A percentile compares a stretch with the other conserved stretches of the same genome.
phyloP scores from a whole-genome alignment of 2,113 vertebrate species.

The Plestiodon gilberti region DNA sequence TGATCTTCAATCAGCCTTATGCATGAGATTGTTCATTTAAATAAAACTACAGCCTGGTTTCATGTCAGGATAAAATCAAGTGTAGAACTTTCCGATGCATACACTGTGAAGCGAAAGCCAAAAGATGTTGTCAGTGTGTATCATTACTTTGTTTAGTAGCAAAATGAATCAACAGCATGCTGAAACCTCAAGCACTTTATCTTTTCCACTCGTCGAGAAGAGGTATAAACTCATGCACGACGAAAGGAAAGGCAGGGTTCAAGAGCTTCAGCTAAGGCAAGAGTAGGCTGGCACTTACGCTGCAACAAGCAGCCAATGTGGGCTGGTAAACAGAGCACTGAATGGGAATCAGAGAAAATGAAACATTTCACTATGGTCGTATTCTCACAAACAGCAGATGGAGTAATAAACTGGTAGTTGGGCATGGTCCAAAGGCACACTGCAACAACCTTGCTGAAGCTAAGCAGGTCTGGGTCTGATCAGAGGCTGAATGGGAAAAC shows the following conservation, averaged over 20 bases:
- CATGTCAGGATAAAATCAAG: background rate
- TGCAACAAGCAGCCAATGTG: background rate
- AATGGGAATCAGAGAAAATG: background rate
- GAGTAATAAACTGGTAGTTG: background rate
- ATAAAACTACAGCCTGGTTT: background rate
- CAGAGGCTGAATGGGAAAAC: background rate
- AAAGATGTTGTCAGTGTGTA: background rate
- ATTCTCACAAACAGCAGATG: background rate
- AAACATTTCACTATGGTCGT: background rate
- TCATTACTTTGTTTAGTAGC: background rate
- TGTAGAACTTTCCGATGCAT: background rate
- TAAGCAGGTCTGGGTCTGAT: background rate
- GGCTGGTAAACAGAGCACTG: background rate
- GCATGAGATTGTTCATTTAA: no score
- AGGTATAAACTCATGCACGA: background rate
- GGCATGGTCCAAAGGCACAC: background rate
- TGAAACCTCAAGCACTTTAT: background rate
- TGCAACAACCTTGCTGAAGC: background rate
- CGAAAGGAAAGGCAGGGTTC: background rate
- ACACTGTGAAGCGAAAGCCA: no score
- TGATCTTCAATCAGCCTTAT: background rate
- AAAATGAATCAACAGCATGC: background rate
- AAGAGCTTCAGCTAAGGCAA: background rate
- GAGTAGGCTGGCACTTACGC: background rate
- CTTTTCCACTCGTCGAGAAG: background rate